Conservation (phyloP, 2,888 invertebrate species). For the Drosophila formosana region DNA sequence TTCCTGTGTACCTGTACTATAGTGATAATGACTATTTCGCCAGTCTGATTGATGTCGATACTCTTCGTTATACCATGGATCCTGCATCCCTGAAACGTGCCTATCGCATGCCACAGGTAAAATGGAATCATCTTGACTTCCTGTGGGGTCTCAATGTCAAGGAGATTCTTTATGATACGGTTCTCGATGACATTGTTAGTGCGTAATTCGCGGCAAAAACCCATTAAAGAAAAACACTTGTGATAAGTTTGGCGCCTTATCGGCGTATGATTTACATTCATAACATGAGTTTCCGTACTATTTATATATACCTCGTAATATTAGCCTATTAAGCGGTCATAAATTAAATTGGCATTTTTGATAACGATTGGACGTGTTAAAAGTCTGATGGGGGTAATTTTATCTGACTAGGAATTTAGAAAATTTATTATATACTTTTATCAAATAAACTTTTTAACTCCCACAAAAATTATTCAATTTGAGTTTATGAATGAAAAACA, state of each 20-base stretch:
- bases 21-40: slow-evolving; percentile 80
- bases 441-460: background rate
- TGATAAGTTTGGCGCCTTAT: slow-evolving; percentile 20
- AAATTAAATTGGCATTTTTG: slow-evolving; percentile 9
- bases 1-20: slow-evolving; percentile 75
- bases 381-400: slow-evolving; percentile 18
- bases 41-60: slow-evolving; percentile 76
- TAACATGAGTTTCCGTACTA: slow-evolving; percentile 1
- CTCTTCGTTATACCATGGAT: slow-evolving; percentile 55
- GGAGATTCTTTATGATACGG: slow-evolving; percentile 67
- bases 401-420: background rate
- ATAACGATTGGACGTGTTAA: slow-evolving; percentile 6
- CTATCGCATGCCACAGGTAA: slow-evolving; percentile 68
- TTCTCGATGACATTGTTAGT: slow-evolving; percentile 65
- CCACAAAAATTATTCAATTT: too few species aligned
- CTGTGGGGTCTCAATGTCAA: slow-evolving; percentile 73
- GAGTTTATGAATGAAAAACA: too few species aligned
- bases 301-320: slow-evolving; percentile 10
- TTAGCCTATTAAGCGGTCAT: background rate
- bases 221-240: slow-evolving; percentile 28
- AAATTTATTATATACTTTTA: background rate
- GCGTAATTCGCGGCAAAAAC: slow-evolving; percentile 43
- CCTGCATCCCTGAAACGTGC: slow-evolving; percentile 55
- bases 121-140: slow-evolving; percentile 80
- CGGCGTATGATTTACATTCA: slow-evolving; percentile 4